A percentile compares a stretch with the other conserved stretches of the same genome.
Evolutionary conservation across 2,888 invertebrate species (phyloP).

Genomic region (Leptinotarsa juncta): DNA sequence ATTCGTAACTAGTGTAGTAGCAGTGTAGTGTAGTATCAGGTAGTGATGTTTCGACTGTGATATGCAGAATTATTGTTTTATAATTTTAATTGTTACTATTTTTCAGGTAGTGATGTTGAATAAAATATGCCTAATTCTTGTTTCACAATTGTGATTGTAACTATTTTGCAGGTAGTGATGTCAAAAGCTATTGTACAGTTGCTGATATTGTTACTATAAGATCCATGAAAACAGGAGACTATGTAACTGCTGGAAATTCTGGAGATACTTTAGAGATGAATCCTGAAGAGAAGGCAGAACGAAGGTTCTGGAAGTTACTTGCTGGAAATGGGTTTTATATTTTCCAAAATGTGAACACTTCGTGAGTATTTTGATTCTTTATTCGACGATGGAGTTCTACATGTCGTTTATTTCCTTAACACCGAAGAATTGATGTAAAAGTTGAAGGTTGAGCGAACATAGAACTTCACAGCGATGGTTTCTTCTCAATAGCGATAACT

Average conservation of each 20-base stretch:
- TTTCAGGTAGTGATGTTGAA: too few species aligned
- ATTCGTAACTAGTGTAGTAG: too few species aligned
- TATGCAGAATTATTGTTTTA: too few species aligned
- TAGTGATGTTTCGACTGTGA: too few species aligned
- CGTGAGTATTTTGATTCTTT: neutral
- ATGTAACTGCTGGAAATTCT: neutral
- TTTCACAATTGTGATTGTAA: neutral
- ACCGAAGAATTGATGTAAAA: too few species aligned
- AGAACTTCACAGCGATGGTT: too few species aligned
- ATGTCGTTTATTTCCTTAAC: neutral
- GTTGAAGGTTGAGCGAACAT: too few species aligned
- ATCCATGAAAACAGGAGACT: neutral
- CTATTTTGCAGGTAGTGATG: neutral
- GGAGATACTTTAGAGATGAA: neutral
- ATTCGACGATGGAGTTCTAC: neutral
- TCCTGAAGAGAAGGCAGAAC: neutral
- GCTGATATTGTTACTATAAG: neutral
- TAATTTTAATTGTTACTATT: too few species aligned
- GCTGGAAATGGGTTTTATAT: constrained; percentile 18
- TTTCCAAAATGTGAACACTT: constrained; percentile 11
- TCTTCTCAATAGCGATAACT: too few species aligned
- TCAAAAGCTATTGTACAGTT: neutral
- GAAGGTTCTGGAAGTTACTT: neutral
- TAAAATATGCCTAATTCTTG: too few species aligned
- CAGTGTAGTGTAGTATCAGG: too few species aligned